These are phyloP conservation scores for Dryobota labecula DNA, from an alignment of 2,888 invertebrate species.

Conservation along the genomic window DNA sequence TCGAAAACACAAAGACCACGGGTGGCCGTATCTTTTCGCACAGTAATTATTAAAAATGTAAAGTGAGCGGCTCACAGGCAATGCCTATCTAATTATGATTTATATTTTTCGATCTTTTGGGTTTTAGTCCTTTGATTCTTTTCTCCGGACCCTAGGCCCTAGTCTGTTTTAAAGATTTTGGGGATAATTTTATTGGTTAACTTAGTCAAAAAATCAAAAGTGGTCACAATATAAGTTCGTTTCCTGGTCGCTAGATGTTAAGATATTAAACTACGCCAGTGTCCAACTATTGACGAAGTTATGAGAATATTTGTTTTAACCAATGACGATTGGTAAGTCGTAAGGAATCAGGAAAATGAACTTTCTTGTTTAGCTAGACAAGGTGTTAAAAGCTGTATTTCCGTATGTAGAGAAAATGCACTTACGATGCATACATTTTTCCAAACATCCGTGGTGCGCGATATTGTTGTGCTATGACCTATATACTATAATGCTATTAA, in stretches of 20 bases:
- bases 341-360: constrained; percentile 31
- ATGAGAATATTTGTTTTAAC: constrained; percentile 20
- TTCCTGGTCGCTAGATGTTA: background rate
- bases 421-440: constrained; percentile 16
- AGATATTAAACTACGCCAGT: background rate
- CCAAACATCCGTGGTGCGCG: constrained; percentile 25
- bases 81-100: background rate
- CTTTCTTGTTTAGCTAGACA: background rate
- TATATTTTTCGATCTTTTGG: background rate
- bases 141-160: background rate
- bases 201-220: background rate
- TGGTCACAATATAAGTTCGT: background rate
- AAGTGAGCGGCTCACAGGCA: background rate
- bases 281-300: constrained; percentile 15
- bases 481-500: no score
- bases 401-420: constrained; percentile 44
- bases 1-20: background rate
- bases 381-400: constrained; percentile 32
- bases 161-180: background rate
- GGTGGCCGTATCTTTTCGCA: background rate
- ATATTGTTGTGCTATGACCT: no score
- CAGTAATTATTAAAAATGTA: background rate
- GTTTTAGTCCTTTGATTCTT: background rate
- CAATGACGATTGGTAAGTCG: background rate
- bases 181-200: background rate